phyloP scores from a whole-genome alignment of 2,888 invertebrate genomes.

The Vanessa cardui region DNA sequence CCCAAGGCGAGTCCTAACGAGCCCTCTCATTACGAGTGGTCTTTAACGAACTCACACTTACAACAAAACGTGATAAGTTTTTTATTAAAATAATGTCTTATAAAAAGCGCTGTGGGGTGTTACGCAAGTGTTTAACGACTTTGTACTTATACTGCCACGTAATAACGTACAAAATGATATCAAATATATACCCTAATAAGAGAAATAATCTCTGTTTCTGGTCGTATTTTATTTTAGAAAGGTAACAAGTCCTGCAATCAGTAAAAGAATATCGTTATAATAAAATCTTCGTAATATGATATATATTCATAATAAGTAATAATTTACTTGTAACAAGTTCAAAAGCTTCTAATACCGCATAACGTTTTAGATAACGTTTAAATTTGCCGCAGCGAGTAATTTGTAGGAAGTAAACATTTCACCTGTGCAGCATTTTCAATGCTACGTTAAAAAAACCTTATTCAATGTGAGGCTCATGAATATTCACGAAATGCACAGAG shows the following conservation, averaged over 20 bases:
- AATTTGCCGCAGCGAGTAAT: not conserved
- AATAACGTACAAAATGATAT: no score
- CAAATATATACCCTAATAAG: no score
- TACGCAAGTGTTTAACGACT: not conserved
- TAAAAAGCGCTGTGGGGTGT: not conserved
- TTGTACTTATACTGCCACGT: not conserved
- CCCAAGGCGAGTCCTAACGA: slow-evolving; percentile 29
- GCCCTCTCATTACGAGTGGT: slow-evolving; percentile 33
- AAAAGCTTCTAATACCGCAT: not conserved
- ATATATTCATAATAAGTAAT: no score
- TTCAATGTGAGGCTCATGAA: not conserved
- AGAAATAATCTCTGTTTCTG: no score
- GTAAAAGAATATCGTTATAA: no score
- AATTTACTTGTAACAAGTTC: not conserved
- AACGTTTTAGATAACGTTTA: not conserved
- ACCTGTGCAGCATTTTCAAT: not conserved
- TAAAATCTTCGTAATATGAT: no score
- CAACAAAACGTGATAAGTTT: slow-evolving; percentile 21
- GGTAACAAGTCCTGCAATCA: no score
- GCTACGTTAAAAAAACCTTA: slow-evolving; percentile 2
- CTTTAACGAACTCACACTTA: slow-evolving; percentile 26
- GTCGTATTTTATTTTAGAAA: no score
- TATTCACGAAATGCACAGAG: slow-evolving; percentile 1
- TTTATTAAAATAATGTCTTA: slow-evolving; percentile 20
- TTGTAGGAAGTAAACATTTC: not conserved